phyloP scores from a whole-genome alignment of 2,113 vertebrate species.

The Chionomys nivalis region DNA sequence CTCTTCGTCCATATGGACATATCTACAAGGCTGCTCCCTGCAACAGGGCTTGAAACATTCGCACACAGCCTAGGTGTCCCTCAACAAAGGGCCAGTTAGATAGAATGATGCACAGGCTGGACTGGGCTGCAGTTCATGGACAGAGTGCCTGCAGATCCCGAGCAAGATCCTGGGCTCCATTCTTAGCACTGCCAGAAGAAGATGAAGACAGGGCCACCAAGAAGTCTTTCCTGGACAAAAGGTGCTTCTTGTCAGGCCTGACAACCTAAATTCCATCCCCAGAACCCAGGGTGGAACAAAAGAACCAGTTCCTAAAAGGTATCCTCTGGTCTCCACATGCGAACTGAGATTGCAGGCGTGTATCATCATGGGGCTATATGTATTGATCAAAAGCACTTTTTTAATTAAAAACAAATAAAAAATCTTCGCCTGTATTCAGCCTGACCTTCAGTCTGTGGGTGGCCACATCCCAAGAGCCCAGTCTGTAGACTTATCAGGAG shows the following conservation, averaged over 20 bases:
- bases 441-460: neutral
- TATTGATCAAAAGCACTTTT: neutral
- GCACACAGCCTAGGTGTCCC: neutral
- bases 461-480: accelerated
- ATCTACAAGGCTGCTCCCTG: neutral
- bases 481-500: neutral
- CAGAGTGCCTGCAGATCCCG: neutral
- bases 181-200: neutral
- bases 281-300: neutral
- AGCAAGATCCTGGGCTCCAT: neutral
- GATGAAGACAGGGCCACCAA: neutral
- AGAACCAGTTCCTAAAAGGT: neutral
- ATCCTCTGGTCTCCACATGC: neutral
- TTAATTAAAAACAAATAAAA: neutral
- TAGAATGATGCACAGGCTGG: neutral
- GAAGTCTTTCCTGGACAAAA: neutral
- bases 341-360: neutral
- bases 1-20: neutral
- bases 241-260: neutral
- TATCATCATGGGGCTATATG: too few species aligned
- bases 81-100: neutral
- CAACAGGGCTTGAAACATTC: neutral
- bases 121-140: neutral
- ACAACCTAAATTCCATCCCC: neutral
- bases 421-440: neutral